These are phyloP conservation scores for Syrmaticus mikado DNA, from an alignment of 2,113 vertebrate species.

Conservation along the genomic window DNA sequence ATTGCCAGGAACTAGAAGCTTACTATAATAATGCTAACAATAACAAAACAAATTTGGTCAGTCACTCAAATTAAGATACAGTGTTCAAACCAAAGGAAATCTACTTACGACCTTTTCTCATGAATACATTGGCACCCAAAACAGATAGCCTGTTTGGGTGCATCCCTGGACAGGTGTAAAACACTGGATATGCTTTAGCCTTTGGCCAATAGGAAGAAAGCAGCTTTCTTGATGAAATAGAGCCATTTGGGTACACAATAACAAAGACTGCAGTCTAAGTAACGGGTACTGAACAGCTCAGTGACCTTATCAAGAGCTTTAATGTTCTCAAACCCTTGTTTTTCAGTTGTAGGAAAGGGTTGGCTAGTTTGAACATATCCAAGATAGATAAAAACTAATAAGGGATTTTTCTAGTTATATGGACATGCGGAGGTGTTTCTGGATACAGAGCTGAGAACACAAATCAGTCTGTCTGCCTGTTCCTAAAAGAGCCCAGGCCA, in stretches of 20 bases:
- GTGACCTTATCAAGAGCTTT: not conserved
- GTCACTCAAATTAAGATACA: constrained; percentile 47
- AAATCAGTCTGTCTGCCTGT: not conserved
- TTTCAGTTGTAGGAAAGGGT: not conserved
- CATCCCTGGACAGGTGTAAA: not conserved
- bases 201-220: not conserved
- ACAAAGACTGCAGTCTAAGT: rapidly evolving
- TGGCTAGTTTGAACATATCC: not conserved
- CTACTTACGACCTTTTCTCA: not conserved
- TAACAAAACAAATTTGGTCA: constrained; percentile 56
- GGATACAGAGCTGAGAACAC: not conserved
- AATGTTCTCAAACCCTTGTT: not conserved
- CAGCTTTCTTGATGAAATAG: not conserved
- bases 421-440: not conserved
- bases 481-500: not conserved
- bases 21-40: constrained; percentile 5
- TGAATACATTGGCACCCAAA: not conserved
- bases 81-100: not conserved
- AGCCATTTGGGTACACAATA: not conserved
- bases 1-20: not conserved
- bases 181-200: not conserved
- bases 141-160: not conserved
- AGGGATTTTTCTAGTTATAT: not conserved
- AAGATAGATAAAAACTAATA: not conserved
- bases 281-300: not conserved